Evolutionary conservation across 2,113 vertebrate species (phyloP), one percentile per base, ranked within the genome.

Genomic region (Isurus oxyrinchus): DNA sequence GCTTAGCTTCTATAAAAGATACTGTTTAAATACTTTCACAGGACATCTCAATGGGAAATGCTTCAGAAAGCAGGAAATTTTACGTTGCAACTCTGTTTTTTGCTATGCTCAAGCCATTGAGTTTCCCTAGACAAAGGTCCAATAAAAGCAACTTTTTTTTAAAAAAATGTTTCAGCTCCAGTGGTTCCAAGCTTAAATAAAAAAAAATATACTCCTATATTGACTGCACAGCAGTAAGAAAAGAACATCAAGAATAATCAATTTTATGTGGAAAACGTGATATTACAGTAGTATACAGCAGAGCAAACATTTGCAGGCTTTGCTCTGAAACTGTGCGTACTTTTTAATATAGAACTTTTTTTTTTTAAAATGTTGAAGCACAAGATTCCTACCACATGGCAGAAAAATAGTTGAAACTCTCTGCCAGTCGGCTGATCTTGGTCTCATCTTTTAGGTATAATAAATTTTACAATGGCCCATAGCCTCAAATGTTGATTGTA

Each of bases 151-250:
- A 66, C 59, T 8, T 59, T 69, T 72, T 63, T 61, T 49, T 1
- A 49, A 61, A 40, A 53, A 69, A 67, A 53, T 44, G 63, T 63
- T 95, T 44, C 11, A 72, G 49, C 94, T 67, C 40, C 66, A 95
- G 94, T 53, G 66, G n/a, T 44, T 95, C 40, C 11, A 69, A 31
- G 21, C 67, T 53, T 31, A 53, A 72, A 69, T 72, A 10, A 95
- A 53, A 94, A 81, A 61, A 95, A 95, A 27, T 72, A 94, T 94
- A 72, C 25, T 72, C 49, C 27, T 95, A 55, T 72, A 95, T 95
- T 95, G 67, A 72, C 94, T 72, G 94, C 94, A 95, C 94, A 95
- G 94, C 94, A 95, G 94, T 72, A 72, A 72, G 66, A 95, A 95
- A 66, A 95, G 81, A 53, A 88, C 86, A 59, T 59, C 40, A 95